Conservation (phyloP, 1,140 invertebrate species). For the Oryzaephilus surinamensis region DNA sequence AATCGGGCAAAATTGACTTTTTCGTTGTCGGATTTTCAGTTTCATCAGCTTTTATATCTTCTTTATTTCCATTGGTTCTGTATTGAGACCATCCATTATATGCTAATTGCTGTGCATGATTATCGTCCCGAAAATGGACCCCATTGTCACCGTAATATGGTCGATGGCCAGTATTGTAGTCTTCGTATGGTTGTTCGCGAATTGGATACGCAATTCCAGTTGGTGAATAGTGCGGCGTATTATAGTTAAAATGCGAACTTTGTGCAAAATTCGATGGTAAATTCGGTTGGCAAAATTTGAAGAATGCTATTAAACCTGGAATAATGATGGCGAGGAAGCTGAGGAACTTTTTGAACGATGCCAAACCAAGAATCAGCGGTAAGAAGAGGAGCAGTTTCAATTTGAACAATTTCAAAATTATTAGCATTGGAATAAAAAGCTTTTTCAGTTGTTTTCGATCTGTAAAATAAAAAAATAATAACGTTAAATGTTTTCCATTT, state of each 20-base stretch:
- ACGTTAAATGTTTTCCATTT: background rate
- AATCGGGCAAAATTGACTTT: conserved; percentile 35
- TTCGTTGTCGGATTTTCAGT: conserved; percentile 17
- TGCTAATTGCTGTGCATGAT: conserved; percentile 55
- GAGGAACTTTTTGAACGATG: conserved; percentile 72
- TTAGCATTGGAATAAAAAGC: conserved; percentile 67
- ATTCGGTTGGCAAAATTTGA: conserved; percentile 61
- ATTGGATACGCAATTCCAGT: conserved; percentile 49
- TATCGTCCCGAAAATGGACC: conserved; percentile 54
- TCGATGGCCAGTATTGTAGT: conserved; percentile 19
- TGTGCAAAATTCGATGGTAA: conserved; percentile 41
- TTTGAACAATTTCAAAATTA: conserved; percentile 75
- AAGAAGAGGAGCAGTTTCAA: conserved; percentile 68
- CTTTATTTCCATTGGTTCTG: conserved; percentile 34
- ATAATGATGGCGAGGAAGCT: conserved; percentile 65
- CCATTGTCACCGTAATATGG: conserved; percentile 39
- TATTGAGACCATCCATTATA: conserved; percentile 45
- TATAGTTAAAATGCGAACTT: too few relatives aligned
- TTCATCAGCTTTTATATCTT: conserved; percentile 25
- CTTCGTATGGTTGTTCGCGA: conserved; percentile 30
- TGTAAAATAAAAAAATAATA: conserved; percentile 35
- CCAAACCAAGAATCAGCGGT: conserved; percentile 67
- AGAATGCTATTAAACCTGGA: conserved; percentile 67
- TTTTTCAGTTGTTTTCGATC: conserved; percentile 68
- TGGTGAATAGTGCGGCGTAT: conserved; percentile 47